Percentiles rank a stretch among this genome's conserved stretches.
These are phyloP conservation scores for Hipparchia semele DNA, from an alignment of 2,888 invertebrate species.

Conservation along the genomic window DNA sequence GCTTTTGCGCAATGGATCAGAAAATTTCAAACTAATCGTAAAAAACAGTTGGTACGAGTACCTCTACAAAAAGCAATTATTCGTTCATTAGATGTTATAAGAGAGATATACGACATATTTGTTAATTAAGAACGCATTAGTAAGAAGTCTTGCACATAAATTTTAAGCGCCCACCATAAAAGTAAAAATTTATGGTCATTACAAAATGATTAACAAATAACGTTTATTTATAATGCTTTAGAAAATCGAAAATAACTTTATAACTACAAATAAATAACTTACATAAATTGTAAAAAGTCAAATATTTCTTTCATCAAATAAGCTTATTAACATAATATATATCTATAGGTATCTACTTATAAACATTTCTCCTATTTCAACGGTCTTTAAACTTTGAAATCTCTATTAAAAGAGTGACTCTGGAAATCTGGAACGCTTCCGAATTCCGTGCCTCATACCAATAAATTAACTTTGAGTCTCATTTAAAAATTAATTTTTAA, in stretches of 20 bases:
- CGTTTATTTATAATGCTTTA: slow-evolving; percentile 17
- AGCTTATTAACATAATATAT: slow-evolving; percentile 33
- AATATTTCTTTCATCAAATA: slow-evolving; percentile 17
- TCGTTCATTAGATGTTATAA: slow-evolving; percentile 15
- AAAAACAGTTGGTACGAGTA: neutral
- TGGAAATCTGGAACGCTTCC: too few relatives aligned
- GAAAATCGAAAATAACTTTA: slow-evolving; percentile 15
- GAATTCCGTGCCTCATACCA: too few relatives aligned
- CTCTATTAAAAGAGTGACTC: slow-evolving; percentile 20
- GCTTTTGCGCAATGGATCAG: too few relatives aligned
- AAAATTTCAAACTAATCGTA: too few relatives aligned
- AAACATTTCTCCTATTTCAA: slow-evolving; percentile 29
- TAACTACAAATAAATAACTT: slow-evolving; percentile 26
- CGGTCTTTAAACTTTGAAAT: neutral
- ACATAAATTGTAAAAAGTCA: slow-evolving; percentile 5
- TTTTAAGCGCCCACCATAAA: slow-evolving; percentile 22
- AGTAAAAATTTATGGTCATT: slow-evolving; percentile 24
- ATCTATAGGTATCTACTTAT: slow-evolving; percentile 8
- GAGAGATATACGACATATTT: slow-evolving; percentile 11
- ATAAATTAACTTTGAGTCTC: too few relatives aligned
- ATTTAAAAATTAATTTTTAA: too few relatives aligned
- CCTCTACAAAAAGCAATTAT: slow-evolving; percentile 14
- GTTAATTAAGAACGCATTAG: slow-evolving; percentile 27
- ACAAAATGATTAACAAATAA: slow-evolving; percentile 27
- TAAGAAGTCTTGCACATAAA: slow-evolving; percentile 20